Base-by-base conservation (phyloP, 2,113 vertebrate genomes). In the Trichomycterus rosablanca region DNA sequence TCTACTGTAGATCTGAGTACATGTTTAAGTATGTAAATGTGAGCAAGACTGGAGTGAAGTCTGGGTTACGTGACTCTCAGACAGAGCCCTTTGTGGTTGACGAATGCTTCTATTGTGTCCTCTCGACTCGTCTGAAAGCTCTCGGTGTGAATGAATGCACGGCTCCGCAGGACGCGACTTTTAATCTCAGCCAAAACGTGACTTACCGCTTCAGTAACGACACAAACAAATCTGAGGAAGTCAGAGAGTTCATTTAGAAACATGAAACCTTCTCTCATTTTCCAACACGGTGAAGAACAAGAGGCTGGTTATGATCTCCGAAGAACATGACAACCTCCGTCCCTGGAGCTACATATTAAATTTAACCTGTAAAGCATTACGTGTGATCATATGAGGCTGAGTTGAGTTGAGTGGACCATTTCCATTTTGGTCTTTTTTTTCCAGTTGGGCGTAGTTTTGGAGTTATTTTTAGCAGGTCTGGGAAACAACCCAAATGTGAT, bases 141-240 rank as follows among this genome's bases (percentile, higher is more conserved):
- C 51, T 26, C 30, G 3, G 63, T 9, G 14, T 26, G 63, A 49
- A 49, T 59, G 56, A 60, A 70, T 65, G 44, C 14, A 18, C 50
- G 5, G 19, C 68, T 2, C 69, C 20, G 63, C 51, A 57, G 69
- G 63, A 67, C 28, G 58, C 34, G 52, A 62, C 57, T 66, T 51
- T 55, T 62, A 62, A 65, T 37, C 63, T 37, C 22, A 9, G 16
- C 46, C 50, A 45, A n/a, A 39, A 61, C 42, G 50, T 45, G 35
- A 62, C 69, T 20, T 16, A 66, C 56, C 44, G 63, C 63, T 46
- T 56, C 61, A 56, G 63, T 66, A 26, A 14, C 12, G n/a, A 7
- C 37, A 22, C 45, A 42, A 20, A 39, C 23, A 37, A 55, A 44
- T 46, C 14, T 9, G 15, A 58, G 50, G 11, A 54, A 60, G 57